These are phyloP conservation scores for Oryzaephilus surinamensis DNA, from an alignment of 1,140 invertebrate species.

Conservation along the genomic window DNA sequence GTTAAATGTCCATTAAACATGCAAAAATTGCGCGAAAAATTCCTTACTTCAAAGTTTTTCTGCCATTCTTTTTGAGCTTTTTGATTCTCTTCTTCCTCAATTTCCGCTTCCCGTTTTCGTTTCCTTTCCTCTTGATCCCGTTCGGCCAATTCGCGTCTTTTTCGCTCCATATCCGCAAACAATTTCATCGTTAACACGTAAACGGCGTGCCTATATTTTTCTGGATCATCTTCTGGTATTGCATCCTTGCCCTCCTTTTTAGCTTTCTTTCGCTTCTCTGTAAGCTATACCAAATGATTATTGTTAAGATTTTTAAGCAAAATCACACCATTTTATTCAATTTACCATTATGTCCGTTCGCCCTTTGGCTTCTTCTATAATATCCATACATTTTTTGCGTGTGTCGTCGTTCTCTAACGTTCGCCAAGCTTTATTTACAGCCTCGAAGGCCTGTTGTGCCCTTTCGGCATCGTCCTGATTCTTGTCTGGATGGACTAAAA, in stretches of 20 bases:
- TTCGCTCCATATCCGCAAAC: conserved; percentile 92
- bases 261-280: conserved; percentile 88
- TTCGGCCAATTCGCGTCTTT: conserved; percentile 71
- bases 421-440: conserved; percentile 94
- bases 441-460: conserved; percentile 89
- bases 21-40: no score
- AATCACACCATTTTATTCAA: no score
- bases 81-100: conserved; percentile 81
- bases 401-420: conserved; percentile 92
- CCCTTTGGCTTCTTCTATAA: conserved; percentile 94
- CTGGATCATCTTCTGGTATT: conserved; percentile 91
- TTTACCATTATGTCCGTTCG: conserved; percentile 86
- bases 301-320: no score
- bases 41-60: conserved; percentile 88
- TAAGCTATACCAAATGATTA: conserved; percentile 64
- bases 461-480: conserved; percentile 92
- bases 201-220: conserved; percentile 85
- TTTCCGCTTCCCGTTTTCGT: conserved; percentile 87
- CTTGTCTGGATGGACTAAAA: conserved; percentile 97
- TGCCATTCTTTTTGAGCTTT: conserved; percentile 91
- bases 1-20: neutral
- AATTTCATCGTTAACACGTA: conserved; percentile 98
- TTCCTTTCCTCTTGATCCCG: conserved; percentile 91
- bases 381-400: conserved; percentile 86
- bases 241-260: conserved; percentile 83